Evolutionary conservation across 2,888 invertebrate genomes (phyloP).

Genomic region (Clistopyga incitator): DNA sequence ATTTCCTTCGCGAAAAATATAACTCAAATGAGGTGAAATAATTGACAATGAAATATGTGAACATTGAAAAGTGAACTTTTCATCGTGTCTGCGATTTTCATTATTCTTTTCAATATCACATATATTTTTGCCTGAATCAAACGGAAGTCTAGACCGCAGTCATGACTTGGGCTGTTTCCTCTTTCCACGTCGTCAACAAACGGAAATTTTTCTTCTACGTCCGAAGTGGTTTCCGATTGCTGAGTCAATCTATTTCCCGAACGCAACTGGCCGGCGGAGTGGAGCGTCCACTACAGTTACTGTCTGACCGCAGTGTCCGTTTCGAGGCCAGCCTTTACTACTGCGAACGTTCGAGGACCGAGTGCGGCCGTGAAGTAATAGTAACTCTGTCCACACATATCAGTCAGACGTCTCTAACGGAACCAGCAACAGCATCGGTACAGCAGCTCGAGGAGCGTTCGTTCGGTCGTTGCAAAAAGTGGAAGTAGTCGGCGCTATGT

Average conservation of each 20-base stretch:
- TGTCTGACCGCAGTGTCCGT: slow-evolving; percentile 1
- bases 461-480: slow-evolving; percentile 11
- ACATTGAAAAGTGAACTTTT: too few relatives aligned
- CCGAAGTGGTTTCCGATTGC: slow-evolving; percentile 39
- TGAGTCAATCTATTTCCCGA: slow-evolving; percentile 52
- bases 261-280: slow-evolving; percentile 7
- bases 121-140: not conserved
- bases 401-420: slow-evolving; percentile 46
- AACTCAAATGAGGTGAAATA: too few relatives aligned
- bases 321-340: slow-evolving; percentile 35
- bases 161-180: slow-evolving; percentile 8
- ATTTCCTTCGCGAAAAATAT: too few relatives aligned
- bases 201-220: slow-evolving; percentile 23
- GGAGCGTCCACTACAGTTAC: slow-evolving; percentile 29
- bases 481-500: slow-evolving; percentile 29
- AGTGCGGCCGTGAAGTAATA: slow-evolving; percentile 43
- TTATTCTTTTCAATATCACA: not conserved
- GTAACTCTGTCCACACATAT: slow-evolving; percentile 40
- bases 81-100: not conserved
- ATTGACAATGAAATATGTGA: too few relatives aligned
- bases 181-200: not conserved
- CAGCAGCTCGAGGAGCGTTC: not conserved
- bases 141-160: not conserved
- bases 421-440: not conserved
- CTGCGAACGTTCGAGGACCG: slow-evolving; percentile 41